Base-by-base conservation (phyloP, 2,113 vertebrate species). In the Nansenia antarctica region DNA sequence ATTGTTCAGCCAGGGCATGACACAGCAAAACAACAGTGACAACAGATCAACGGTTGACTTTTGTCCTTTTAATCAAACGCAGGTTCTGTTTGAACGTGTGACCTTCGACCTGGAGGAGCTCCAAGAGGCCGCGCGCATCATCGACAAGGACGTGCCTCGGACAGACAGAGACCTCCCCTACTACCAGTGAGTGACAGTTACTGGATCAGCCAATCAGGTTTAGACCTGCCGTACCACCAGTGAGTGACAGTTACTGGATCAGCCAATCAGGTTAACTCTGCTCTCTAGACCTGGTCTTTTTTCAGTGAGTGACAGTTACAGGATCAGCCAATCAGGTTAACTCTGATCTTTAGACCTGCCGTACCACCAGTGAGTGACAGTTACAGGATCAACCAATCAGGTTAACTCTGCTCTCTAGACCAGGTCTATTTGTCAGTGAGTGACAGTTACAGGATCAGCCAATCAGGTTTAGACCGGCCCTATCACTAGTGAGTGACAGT, bases 81-180 rank as follows among this genome's bases (percentile, higher is more conserved):
- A 92, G 87, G 85, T 93, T 39, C 72, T 91, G 65, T 89, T 92
- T 84, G 88, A 91, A 69, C 84, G 91, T 1, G 77, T 85, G 15
- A 80, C 76, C 0, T 88, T 93, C 78, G 87, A 94, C 42, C 53
- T 80, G 8, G 73, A 81, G 32, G 88, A 92, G 65, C 89, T 94
- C 22, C 84, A 72, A 61, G 92, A 94, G 78, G 91, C 92, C 24
- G 82, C 87, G 63, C 76, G 92, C 18, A 93, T 94, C 71, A 92
- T 93, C 70, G 89, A 93, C 77, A 94, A 93, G 69, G 93, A 93
- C 45, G 90, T 92, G 2, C 90, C 93, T 0, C 82, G 93, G 71
- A 94, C 93, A 8, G 91, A 89, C 79, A 79, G 93, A 85, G 86
- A 87, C 62, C 80, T 94, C 45, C 79, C 74, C 65, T 94, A 89